Conservation (phyloP, 37 sponge, comb jelly and placozoan genomes). For the Cliona cf. orientalis region DNA sequence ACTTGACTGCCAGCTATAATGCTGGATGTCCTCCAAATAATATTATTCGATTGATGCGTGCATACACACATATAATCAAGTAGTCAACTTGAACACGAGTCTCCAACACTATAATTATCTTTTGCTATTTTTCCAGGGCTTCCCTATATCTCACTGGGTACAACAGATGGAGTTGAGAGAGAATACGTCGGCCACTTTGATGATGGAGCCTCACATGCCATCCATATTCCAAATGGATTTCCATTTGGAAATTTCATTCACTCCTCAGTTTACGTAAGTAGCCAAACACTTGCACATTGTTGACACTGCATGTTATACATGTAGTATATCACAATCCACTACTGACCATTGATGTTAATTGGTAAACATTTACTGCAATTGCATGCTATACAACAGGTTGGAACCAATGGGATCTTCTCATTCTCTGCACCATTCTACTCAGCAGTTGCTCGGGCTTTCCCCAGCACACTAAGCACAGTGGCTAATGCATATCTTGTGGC, state of each 20-base stretch:
- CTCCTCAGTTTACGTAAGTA: slow-evolving; percentile 34
- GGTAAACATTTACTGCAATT: too few relatives aligned
- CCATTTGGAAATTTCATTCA: slow-evolving; percentile 34
- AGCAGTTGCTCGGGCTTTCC: not conserved
- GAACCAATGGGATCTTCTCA: slow-evolving; percentile 58
- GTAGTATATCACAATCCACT: not conserved
- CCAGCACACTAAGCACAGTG: slow-evolving; percentile 12
- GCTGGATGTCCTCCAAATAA: too few relatives aligned
- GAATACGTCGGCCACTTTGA: slow-evolving; percentile 29
- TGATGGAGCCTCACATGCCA: slow-evolving; percentile 50
- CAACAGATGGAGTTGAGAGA: not conserved
- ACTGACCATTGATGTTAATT: too few relatives aligned
- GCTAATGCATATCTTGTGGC: slow-evolving; percentile 36
- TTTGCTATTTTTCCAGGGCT: too few relatives aligned
- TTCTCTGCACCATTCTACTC: slow-evolving; percentile 34
- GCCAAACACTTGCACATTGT: too few relatives aligned
- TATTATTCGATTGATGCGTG: too few relatives aligned
- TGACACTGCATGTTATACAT: not conserved
- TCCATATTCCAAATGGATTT: slow-evolving; percentile 34
- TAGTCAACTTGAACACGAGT: too few relatives aligned
- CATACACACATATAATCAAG: too few relatives aligned
- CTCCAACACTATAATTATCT: too few relatives aligned
- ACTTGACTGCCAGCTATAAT: too few relatives aligned
- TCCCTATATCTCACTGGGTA: not conserved
- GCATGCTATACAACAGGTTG: too few relatives aligned